Evolutionary conservation across 2,888 invertebrate genomes (phyloP).

Genomic region (Timema cristinae): DNA sequence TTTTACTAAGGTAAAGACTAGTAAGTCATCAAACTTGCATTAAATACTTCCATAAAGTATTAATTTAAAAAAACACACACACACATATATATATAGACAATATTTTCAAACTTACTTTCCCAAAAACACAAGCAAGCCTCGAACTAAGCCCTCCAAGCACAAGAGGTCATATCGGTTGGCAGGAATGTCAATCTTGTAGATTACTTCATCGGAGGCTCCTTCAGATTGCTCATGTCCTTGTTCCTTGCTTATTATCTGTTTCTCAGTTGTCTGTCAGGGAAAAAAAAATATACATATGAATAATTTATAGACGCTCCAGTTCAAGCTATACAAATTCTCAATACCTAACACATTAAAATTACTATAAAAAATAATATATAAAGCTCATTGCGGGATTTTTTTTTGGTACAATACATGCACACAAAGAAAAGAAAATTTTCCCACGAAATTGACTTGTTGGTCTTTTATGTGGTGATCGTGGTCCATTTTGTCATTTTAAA

Average conservation of each 20-base stretch:
- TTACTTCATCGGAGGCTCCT: conserved; percentile 72
- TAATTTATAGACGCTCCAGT: too few species aligned
- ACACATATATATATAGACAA: neutral
- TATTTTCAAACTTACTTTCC: conserved; percentile 62
- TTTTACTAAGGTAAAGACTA: neutral
- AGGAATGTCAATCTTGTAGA: conserved; percentile 95
- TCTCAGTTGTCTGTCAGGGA: conserved; percentile 76
- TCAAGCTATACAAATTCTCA: too few species aligned
- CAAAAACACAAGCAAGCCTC: conserved; percentile 81
- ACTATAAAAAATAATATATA: too few species aligned
- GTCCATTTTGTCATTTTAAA: too few species aligned
- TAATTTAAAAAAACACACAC: neutral
- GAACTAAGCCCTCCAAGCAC: conserved; percentile 88
- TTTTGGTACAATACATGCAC: too few species aligned
- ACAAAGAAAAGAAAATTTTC: too few species aligned
- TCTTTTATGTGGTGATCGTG: too few species aligned
- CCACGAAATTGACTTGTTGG: too few species aligned
- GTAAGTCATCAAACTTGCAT: neutral
- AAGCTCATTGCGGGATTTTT: too few species aligned
- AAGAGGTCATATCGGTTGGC: conserved; percentile 97
- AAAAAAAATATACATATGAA: conserved; percentile 2
- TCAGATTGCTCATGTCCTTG: conserved; percentile 68
- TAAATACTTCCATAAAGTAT: neutral
- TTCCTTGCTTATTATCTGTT: conserved; percentile 84
- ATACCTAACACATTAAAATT: too few species aligned